These are phyloP conservation scores for Sphenopsis melanotis DNA, from an alignment of 2,797 vertebrate species.

Conservation along the genomic window DNA sequence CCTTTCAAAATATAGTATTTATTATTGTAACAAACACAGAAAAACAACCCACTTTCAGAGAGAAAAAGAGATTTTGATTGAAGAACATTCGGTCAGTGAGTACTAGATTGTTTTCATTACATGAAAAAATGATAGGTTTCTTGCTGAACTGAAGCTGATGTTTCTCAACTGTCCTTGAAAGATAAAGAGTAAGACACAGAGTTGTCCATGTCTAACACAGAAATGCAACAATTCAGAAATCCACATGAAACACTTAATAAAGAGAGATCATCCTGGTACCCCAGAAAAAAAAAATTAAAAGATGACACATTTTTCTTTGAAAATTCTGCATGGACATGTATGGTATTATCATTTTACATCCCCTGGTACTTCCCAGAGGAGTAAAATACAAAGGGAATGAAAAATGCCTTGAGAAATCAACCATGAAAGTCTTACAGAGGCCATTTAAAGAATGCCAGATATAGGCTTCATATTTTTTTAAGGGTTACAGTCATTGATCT, in stretches of 20 bases:
- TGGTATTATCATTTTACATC: neutral
- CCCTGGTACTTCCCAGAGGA: neutral
- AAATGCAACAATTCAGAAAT: neutral
- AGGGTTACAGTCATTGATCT: neutral
- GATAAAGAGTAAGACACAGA: neutral
- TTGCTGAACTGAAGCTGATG: neutral
- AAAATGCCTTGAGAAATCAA: neutral
- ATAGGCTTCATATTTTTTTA: neutral
- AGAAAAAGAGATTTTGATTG: neutral
- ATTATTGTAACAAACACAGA: neutral
- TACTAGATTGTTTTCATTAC: neutral
- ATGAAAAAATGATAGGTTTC: neutral
- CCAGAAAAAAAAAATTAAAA: neutral
- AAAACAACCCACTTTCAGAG: neutral
- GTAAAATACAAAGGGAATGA: neutral
- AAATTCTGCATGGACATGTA: neutral
- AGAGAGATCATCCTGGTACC: neutral
- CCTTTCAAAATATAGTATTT: neutral
- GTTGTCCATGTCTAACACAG: neutral
- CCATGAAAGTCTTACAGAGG: neutral
- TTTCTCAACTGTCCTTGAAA: neutral
- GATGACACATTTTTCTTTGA: neutral
- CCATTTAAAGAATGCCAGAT: neutral
- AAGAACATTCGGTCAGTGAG: neutral
- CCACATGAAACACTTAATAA: neutral